Conservation (phyloP, 30 jellyfish, hydroid and myxozoan species). For the Hydra vulgaris region DNA sequence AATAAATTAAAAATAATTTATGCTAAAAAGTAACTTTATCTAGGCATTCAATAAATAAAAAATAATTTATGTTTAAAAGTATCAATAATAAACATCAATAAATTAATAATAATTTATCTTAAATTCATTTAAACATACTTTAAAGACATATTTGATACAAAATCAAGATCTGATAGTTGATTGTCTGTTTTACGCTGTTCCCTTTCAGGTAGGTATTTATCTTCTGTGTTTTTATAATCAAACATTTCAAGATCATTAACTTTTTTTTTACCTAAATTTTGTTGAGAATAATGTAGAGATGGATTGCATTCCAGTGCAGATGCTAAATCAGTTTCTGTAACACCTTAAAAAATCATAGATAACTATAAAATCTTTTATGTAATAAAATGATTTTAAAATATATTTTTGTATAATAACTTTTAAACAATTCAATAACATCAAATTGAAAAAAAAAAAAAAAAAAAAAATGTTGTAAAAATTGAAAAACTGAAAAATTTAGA, state of each 20-base stretch:
- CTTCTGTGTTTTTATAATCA: slow-evolving; percentile 18
- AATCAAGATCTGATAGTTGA: slow-evolving; percentile 53
- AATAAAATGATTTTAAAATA: not conserved
- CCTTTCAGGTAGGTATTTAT: slow-evolving; percentile 10
- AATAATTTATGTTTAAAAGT: too few relatives aligned
- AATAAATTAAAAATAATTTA: too few relatives aligned
- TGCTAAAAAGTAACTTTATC: too few relatives aligned
- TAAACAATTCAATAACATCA: too few relatives aligned
- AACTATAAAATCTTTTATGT: not conserved
- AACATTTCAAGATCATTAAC: slow-evolving; percentile 20
- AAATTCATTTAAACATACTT: slow-evolving; percentile 25
- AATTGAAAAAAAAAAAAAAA: too few relatives aligned
- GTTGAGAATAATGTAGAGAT: slow-evolving; percentile 47
- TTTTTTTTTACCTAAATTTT: slow-evolving; percentile 32
- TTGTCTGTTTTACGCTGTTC: slow-evolving; percentile 16
- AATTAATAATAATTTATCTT: too few relatives aligned
- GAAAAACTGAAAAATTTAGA: too few relatives aligned
- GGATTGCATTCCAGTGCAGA: slow-evolving; percentile 64
- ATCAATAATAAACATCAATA: too few relatives aligned
- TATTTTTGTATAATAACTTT: too few relatives aligned
- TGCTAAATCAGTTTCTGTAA: slow-evolving; percentile 67
- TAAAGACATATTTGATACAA: slow-evolving; percentile 43
- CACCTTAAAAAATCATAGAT: slow-evolving; percentile 14
- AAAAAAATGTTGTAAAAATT: too few relatives aligned
- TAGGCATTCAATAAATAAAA: too few relatives aligned